Evolutionary conservation across 2,888 invertebrate genomes (phyloP).

Genomic region (Cerastis rubricosa): DNA sequence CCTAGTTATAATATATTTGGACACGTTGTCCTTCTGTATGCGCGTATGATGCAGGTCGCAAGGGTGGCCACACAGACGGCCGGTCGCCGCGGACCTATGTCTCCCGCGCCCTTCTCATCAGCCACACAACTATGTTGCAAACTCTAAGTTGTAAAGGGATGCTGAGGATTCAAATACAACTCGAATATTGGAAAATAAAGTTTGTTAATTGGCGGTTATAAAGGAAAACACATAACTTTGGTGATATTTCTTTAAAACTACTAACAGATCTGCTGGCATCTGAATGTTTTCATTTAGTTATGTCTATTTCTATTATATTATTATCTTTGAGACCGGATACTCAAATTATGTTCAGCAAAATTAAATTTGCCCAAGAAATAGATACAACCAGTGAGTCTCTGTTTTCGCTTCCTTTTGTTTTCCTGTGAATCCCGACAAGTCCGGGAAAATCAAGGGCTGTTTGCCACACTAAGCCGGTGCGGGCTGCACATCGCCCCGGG

Average conservation of each 20-base stretch:
- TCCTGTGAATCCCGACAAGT: conserved; percentile 28
- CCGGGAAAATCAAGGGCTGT: conserved; percentile 40
- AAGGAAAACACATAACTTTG: neutral
- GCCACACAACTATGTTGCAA: conserved; percentile 31
- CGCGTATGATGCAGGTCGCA: conserved; percentile 64
- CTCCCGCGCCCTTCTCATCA: conserved; percentile 44
- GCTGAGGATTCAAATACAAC: conserved; percentile 5
- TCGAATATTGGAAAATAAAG: neutral
- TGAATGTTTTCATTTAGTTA: neutral
- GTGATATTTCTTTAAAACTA: neutral
- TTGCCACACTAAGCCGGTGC: conserved; percentile 43
- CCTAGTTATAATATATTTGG: too few relatives aligned
- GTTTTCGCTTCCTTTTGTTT: conserved; percentile 20
- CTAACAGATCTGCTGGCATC: neutral
- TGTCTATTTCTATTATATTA: neutral
- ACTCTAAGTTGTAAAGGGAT: conserved; percentile 16
- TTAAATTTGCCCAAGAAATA: neutral
- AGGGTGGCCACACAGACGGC: conserved; percentile 74
- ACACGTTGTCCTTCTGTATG: conserved; percentile 38
- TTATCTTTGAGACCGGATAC: neutral
- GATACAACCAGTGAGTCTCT: neutral
- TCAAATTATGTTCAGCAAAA: conserved; percentile 9
- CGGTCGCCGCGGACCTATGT: conserved; percentile 72
- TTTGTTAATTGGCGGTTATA: neutral
- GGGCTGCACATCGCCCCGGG: conserved; percentile 72